Base-by-base conservation (phyloP, 2,113 vertebrate species). In the Stigmatopora nigra region DNA sequence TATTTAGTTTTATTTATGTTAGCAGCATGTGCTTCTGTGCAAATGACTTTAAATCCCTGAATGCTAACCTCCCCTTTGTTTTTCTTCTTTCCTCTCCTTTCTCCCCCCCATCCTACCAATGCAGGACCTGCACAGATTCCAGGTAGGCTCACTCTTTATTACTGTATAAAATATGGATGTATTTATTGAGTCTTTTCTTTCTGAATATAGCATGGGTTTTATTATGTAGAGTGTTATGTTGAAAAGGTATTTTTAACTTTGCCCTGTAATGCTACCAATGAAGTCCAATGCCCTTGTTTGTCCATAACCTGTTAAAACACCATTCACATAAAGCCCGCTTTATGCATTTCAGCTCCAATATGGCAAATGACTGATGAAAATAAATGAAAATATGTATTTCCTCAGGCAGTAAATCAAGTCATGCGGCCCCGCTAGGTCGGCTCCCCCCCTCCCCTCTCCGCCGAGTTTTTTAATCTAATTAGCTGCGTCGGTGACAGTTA, bases 51-150 rank as follows among this genome's bases (percentile, higher is more conserved):
- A 53, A 70, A 61, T 70, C 69, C 71, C 73, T 75, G 41, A 70
- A 68, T 67, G 70, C 78, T 83, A 86, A 86, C 67, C 63, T 65
- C 71, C 12, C 61, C 53, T 78, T 69, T 85, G 61, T 79, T 16
- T 82, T 68, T 73, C 61, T 71, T 49, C 3, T 41, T 44, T 46
- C 62, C 22, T 45, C 25, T 67, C 15, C 25, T 35, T 16, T 20
- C 44, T 46, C 57, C 41, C 63, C 16, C 47, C 47, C 22, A 47
- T 63, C 46, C 38, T 19, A 2, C 59, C 60, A 35, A 64, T 76
- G 3, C 84, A 91, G 90, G 89, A 89, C 87, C 86, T 75, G 88
- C 88, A 72, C 88, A 91, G 76, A 78, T 85, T 15, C 79, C 86
- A 88, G 90, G 90, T 92, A 89, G 82, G 83, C 61, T 10, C 20